Base-by-base conservation (phyloP, 2,113 vertebrate species). In the Oophaga pumilio region DNA sequence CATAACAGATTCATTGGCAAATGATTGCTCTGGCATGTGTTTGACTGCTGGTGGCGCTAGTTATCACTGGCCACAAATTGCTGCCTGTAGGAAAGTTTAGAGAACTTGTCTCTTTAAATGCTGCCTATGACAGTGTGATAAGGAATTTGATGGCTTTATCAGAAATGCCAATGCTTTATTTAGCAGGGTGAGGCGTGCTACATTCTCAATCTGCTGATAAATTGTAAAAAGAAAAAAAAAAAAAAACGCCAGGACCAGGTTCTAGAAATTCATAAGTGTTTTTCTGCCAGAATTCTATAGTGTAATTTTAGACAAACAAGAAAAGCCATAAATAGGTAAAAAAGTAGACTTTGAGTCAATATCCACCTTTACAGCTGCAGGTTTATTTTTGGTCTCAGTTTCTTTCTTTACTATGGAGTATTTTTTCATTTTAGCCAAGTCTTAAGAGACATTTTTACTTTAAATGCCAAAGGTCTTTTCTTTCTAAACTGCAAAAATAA, bases 131-230 rank as follows among this genome's bases (percentile, higher is more conserved):
- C 96, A 94, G 94, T 88, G 62, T 93, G 97, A 99, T 98, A 98
- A 98, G 97, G 97, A 98, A 99, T 99, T 97, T 98, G 96, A 97
- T 97, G 96, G 95, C 97, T 98, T 98, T 99, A 99, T 99, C 98
- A 99, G 96, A 98, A 98, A 98, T 98, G 96, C 96, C 97, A 94
- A 93, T 94, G 97, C 97, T 97, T 98, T 97, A 98, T 98, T 98
- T 97, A 97, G 97, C 97, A 95, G 97, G 96, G 96, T 95, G 96
- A 97, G 97, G 96, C 95, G 94, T 95, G 96, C 91, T 93, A 93
- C 94, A 94, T 96, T 96, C 94, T 93, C 94, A 97, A 97, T 95
- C 95, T 96, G 91, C 97, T 97, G 97, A 98, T 97, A 97, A 97
- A 98, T 96, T 95, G 93, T 92, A 93, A 94, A 95, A 96, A 94